phyloP scores from a whole-genome alignment of 2,797 vertebrate species.

The Danio albolineatus region DNA sequence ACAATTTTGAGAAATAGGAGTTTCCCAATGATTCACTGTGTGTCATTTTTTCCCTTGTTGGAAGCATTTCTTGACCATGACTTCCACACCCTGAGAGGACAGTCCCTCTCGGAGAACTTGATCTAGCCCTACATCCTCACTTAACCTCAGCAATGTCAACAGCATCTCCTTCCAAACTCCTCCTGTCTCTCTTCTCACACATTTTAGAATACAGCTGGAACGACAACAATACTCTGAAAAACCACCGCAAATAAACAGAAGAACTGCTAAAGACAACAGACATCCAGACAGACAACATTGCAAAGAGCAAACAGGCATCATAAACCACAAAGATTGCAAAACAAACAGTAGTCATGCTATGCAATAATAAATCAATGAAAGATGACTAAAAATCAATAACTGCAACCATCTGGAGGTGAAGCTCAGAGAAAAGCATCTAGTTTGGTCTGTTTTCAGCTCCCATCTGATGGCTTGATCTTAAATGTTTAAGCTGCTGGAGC shows the following conservation, averaged over 20 bases:
- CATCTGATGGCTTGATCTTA: background rate
- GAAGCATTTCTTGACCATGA: constrained; percentile 20
- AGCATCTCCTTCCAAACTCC: background rate
- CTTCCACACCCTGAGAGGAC: constrained; percentile 40
- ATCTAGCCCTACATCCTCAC: constrained; percentile 3
- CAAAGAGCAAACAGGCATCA: background rate
- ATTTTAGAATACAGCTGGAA: background rate
- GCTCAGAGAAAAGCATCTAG: background rate
- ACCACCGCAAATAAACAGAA: constrained; percentile 10
- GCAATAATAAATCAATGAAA: background rate
- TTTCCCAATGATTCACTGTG: constrained; percentile 30
- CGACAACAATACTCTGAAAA: background rate
- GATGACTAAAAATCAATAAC: background rate
- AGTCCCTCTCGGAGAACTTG: background rate
- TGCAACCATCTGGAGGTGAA: constrained; percentile 24
- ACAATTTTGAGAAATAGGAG: background rate
- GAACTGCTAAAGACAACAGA: background rate
- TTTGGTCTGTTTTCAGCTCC: background rate
- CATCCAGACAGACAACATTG: background rate
- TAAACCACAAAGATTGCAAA: background rate
- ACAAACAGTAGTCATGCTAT: background rate
- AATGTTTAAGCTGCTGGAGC: constrained; percentile 6
- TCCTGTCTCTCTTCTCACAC: background rate
- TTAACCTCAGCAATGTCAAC: background rate
- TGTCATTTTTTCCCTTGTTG: background rate